A percentile compares a stretch with the other conserved stretches of the same genome.
phyloP scores from a whole-genome alignment of 1,140 invertebrate species.

The Brachionus sp. region DNA sequence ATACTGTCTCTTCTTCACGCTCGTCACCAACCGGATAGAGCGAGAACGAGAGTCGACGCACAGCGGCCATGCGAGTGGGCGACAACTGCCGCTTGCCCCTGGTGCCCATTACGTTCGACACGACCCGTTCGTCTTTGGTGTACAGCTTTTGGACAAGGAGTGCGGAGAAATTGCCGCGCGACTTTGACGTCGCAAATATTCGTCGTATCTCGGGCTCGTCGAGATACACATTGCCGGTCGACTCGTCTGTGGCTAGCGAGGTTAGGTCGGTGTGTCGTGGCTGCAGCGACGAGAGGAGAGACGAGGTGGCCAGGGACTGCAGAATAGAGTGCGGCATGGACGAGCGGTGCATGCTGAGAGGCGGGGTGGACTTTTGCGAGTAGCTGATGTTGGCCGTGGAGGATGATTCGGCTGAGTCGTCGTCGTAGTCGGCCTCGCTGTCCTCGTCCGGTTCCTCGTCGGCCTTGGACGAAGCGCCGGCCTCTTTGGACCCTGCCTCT shows the following conservation, averaged over 20 bases:
- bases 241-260: slow-evolving; percentile 1
- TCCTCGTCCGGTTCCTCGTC: slow-evolving; percentile 32
- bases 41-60: not conserved
- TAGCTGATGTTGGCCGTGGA: not conserved
- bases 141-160: slow-evolving; percentile 35
- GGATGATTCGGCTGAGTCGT: slow-evolving; percentile 15
- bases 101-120: slow-evolving; percentile 45
- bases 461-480: not conserved
- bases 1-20: slow-evolving; percentile 23
- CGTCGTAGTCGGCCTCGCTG: slow-evolving; percentile 26
- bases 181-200: slow-evolving; percentile 23
- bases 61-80: not conserved
- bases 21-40: slow-evolving; percentile 20
- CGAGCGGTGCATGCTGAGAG: not conserved
- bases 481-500: not conserved
- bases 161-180: slow-evolving; percentile 38
- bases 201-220: slow-evolving; percentile 10
- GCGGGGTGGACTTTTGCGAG: not conserved
- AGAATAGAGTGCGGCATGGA: slow-evolving; percentile 28
- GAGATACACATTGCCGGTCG: not conserved
- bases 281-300: not conserved
- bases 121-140: not conserved
- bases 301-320: not conserved
- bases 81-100: slow-evolving; percentile 37
- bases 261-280: not conserved